A percentile compares a stretch with the other conserved stretches of the same genome.
Conservation (phyloP, 1,140 invertebrate species). For the Monochamus saltuarius region DNA sequence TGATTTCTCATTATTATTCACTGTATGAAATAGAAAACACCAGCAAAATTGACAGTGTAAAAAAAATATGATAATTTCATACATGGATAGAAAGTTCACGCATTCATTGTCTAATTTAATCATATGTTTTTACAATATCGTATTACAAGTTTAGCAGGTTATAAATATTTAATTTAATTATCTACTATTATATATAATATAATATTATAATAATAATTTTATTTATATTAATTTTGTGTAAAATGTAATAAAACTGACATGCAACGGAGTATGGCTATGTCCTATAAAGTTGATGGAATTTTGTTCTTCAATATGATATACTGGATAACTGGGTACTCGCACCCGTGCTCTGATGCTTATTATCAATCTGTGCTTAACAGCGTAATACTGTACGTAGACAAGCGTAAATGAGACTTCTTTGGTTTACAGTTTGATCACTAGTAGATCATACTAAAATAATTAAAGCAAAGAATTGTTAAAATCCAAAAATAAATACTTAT, state of each 20-base stretch:
- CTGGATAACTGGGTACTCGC: slow-evolving; percentile 37
- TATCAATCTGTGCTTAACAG: slow-evolving; percentile 23
- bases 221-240: slow-evolving; percentile 49
- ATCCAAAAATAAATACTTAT: neutral
- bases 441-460: neutral
- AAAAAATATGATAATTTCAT: slow-evolving; percentile 41
- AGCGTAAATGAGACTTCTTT: slow-evolving; percentile 15
- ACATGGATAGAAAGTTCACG: slow-evolving; percentile 45
- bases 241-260: slow-evolving; percentile 51
- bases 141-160: slow-evolving; percentile 49
- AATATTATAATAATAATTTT: slow-evolving; percentile 48
- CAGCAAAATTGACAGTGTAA: slow-evolving; percentile 49
- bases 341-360: slow-evolving; percentile 27
- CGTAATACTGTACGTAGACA: slow-evolving; percentile 43
- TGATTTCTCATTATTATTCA: slow-evolving; percentile 24
- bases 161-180: slow-evolving; percentile 48
- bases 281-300: slow-evolving; percentile 32
- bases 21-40: slow-evolving; percentile 42
- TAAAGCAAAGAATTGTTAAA: neutral
- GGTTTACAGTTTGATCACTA: slow-evolving; percentile 7
- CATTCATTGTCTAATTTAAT: slow-evolving; percentile 48
- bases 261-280: slow-evolving; percentile 48
- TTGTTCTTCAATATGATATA: slow-evolving; percentile 15
- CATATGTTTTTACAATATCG: slow-evolving; percentile 48
- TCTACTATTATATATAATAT: slow-evolving; percentile 49